These are phyloP conservation scores for Eulemur macaco DNA, from an alignment of 2,113 vertebrate species.

Conservation along the genomic window DNA sequence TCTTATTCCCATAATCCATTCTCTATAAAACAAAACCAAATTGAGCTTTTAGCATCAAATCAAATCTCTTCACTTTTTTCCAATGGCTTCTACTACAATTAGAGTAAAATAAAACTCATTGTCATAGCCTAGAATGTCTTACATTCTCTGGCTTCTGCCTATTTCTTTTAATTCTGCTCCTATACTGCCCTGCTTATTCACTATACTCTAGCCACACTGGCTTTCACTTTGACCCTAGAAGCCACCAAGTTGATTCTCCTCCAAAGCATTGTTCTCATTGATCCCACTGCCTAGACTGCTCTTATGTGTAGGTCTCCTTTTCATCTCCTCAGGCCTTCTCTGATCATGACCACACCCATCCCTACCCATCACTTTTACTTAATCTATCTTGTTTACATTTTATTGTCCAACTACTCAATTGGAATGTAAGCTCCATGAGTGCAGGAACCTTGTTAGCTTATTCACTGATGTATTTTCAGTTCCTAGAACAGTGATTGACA, in stretches of 20 bases:
- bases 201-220: not conserved
- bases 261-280: not conserved
- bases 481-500: not conserved
- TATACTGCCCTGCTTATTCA: not conserved
- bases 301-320: fast-evolving
- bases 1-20: not conserved
- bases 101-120: not conserved
- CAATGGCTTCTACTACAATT: not conserved
- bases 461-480: not conserved
- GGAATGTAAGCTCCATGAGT: not conserved
- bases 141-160: not conserved
- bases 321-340: not conserved
- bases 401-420: not conserved
- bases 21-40: not conserved
- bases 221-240: not conserved
- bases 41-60: not conserved
- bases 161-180: not conserved
- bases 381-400: not conserved
- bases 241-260: not conserved
- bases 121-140: not conserved
- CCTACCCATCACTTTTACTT: not conserved
- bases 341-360: not conserved
- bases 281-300: not conserved
- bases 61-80: not conserved
- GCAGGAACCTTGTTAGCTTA: not conserved